These are phyloP conservation scores for Napeogenes inachia DNA, from an alignment of 2,888 invertebrate species.

Conservation along the genomic window DNA sequence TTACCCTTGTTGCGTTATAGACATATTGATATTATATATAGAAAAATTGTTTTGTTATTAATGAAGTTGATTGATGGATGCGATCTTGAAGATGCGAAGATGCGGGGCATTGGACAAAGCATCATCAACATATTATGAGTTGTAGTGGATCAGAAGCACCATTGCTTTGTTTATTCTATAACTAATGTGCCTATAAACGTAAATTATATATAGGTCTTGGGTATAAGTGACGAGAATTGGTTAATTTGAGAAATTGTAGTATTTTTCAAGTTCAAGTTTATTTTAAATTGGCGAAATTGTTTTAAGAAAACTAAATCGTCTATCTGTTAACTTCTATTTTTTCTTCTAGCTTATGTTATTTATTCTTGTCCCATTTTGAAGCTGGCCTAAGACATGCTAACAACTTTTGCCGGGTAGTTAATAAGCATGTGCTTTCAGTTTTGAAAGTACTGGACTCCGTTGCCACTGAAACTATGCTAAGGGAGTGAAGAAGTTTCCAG, in stretches of 20 bases:
- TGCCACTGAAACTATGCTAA: constrained; percentile 45
- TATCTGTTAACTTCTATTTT: constrained; percentile 26
- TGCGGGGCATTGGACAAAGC: constrained; percentile 67
- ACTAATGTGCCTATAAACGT: constrained; percentile 77
- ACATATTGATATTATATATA: constrained; percentile 34
- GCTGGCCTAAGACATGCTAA: constrained; percentile 64
- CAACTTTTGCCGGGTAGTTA: constrained; percentile 52
- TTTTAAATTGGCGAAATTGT: constrained; percentile 38
- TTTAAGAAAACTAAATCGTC: constrained; percentile 45
- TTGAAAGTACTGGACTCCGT: constrained; percentile 53
- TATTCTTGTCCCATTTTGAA: constrained; percentile 41
- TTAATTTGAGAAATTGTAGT: constrained; percentile 61
- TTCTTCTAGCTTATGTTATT: constrained; percentile 43
- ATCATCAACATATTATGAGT: constrained; percentile 61
- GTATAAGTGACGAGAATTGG: constrained; percentile 66
- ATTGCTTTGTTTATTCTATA: constrained; percentile 72
- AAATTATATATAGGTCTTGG: constrained; percentile 70
- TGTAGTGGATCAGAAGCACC: constrained; percentile 73
- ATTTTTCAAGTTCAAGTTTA: constrained; percentile 32
- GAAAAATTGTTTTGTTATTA: constrained; percentile 54
- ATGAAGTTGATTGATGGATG: constrained; percentile 58
- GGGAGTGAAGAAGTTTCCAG: constrained; percentile 50
- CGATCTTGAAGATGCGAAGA: constrained; percentile 66
- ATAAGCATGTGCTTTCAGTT: constrained; percentile 51
- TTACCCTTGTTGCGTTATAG: constrained; percentile 46